Base-by-base conservation (phyloP, 2,113 vertebrate species). In the Anoplopoma fimbria region DNA sequence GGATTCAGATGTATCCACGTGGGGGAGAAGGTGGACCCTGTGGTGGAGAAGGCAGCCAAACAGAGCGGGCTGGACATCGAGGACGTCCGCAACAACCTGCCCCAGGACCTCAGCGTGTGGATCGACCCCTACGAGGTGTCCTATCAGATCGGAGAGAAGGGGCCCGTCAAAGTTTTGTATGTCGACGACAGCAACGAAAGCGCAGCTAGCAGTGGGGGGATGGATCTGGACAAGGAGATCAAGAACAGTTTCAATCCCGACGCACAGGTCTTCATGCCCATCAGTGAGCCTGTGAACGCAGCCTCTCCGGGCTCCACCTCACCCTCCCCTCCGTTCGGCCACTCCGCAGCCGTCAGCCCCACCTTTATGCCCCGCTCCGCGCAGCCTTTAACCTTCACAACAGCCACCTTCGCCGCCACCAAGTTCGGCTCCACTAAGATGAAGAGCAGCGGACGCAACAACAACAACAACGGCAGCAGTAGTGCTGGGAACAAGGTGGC, bases 371-470 rank as follows among this genome's bases (percentile, higher is more conserved):
- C 97, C 92, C 97, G 98, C 82, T 97, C 97, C 89, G 95, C 96
- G 53, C 98, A 99, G 96, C 98, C 97, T 94, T 96, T 99, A 93
- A 99, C 98, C 95, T 99, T 99, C 93, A 99, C 98, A 85, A 99
- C 98, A 90, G 98, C 98, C 95, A 97, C 97, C 74, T 99, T 99
- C 55, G 98, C 98, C 60, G 98, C 98, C 95, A 99, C 98, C 93
- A 99, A 99, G 95, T 99, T 99, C 42, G 98, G 98, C 95, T 99
- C 98, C 82, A 99, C 98, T 91, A 99, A 99, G 95, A 99, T 99
- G 97, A 99, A 99, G 96, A 99, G 96, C 75, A 97, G 96, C 47
- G 96, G 97, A 89, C 97, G 98, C 65, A 95, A 93, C 93, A 96
- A 88, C 93, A 92, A 63, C 69, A 80, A 77, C 73, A 58, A 34